Percentiles rank a stretch among this genome's conserved stretches.
These are phyloP conservation scores for Lasioglossum baleicum DNA, from an alignment of 1,140 invertebrate genomes.

Conservation along the genomic window DNA sequence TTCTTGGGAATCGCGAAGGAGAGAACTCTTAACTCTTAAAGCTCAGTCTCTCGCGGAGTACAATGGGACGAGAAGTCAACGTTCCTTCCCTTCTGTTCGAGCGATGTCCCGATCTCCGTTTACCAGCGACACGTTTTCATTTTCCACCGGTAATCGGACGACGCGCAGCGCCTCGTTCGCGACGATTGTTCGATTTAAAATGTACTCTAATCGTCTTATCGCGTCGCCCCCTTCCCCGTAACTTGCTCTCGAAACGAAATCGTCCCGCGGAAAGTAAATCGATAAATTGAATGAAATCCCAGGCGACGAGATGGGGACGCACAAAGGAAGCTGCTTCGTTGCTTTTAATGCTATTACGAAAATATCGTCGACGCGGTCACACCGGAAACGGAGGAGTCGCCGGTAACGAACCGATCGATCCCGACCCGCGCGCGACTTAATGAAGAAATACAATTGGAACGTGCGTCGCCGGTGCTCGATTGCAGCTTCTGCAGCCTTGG, in stretches of 20 bases:
- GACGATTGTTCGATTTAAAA: constrained; percentile 34
- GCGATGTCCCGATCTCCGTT: constrained; percentile 30
- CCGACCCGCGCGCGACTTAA: constrained; percentile 7
- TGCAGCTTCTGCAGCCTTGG: too few relatives aligned
- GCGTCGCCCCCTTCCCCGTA: not conserved
- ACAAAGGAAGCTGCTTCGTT: too few relatives aligned
- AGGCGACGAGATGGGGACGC: too few relatives aligned
- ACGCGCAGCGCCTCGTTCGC: not conserved
- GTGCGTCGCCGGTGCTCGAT: not conserved
- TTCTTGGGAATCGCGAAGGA: constrained; percentile 38
- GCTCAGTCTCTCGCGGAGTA: constrained; percentile 25
- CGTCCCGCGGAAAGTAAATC: constrained; percentile 31
- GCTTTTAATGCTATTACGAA: constrained; percentile 18
- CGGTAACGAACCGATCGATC: constrained; percentile 35
- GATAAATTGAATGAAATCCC: constrained; percentile 22
- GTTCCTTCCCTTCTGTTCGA: not conserved
- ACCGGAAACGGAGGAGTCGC: not conserved
- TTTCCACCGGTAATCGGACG: constrained; percentile 9
- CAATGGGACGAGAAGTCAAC: constrained; percentile 16
- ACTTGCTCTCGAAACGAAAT: constrained; percentile 13
- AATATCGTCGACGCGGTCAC: constrained; percentile 10
- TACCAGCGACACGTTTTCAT: constrained; percentile 35
- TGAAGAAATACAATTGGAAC: not conserved
- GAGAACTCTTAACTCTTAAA: constrained; percentile 7
- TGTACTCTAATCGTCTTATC: constrained; percentile 38